These are phyloP conservation scores for Alca torda DNA, from an alignment of 2,797 vertebrate genomes.

Conservation along the genomic window DNA sequence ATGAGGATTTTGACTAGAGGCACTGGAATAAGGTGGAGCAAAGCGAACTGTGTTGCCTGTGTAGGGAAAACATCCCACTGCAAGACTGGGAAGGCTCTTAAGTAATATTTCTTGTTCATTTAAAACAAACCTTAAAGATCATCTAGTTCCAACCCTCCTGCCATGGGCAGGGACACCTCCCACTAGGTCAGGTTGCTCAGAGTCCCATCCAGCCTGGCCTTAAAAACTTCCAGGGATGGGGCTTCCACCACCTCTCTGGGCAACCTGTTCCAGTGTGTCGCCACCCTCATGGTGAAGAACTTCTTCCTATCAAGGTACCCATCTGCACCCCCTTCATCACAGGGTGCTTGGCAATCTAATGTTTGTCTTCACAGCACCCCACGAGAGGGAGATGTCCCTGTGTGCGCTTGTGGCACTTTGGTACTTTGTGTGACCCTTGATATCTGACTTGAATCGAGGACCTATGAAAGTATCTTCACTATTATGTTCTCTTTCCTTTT, in stretches of 20 bases:
- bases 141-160: too few species aligned
- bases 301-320: neutral
- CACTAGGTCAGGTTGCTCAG: too few species aligned
- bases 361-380: neutral
- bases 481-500: neutral
- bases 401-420: neutral
- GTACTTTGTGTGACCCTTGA: neutral
- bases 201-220: too few species aligned
- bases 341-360: neutral
- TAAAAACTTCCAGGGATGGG: too few species aligned
- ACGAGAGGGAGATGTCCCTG: neutral
- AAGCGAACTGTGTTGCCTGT: neutral
- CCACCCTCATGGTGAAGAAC: too few species aligned
- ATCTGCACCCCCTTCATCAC: neutral
- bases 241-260: too few species aligned
- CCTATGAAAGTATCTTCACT: neutral
- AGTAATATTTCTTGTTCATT: neutral
- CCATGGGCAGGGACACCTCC: too few species aligned
- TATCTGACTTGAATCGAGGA: neutral
- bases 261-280: too few species aligned
- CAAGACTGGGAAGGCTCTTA: neutral
- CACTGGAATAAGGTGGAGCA: neutral
- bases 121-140: neutral
- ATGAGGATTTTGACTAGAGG: neutral
- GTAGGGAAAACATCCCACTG: neutral